A percentile compares a stretch with the other conserved stretches of the same genome.
Evolutionary conservation across 2,113 vertebrate species (phyloP).

Genomic region (Larimichthys crocea): DNA sequence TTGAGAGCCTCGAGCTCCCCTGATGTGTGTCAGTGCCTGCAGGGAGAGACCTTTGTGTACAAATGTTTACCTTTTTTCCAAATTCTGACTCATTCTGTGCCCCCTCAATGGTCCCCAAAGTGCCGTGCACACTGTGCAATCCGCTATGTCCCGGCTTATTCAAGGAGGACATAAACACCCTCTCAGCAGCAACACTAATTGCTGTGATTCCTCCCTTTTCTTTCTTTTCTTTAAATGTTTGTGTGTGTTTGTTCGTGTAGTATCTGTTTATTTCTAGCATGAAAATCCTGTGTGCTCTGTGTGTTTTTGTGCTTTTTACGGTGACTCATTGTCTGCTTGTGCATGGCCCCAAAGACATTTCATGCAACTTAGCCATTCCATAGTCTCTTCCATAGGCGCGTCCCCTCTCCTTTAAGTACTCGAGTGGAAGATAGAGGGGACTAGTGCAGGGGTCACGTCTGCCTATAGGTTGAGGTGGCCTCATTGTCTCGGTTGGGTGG

Average conservation of each 20-base stretch:
- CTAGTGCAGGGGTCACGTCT: constrained; percentile 46
- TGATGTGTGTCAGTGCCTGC: constrained; percentile 73
- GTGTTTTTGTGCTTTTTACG: constrained; percentile 47
- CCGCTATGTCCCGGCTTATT: constrained; percentile 57
- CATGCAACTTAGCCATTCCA: constrained; percentile 74
- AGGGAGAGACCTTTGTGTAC: constrained; percentile 66
- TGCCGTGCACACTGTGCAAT: constrained; percentile 51
- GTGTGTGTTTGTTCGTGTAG: constrained; percentile 7
- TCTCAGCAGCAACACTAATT: constrained; percentile 51
- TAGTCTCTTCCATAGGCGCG: constrained; percentile 42
- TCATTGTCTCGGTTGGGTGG: constrained; percentile 69
- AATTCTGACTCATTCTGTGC: constrained; percentile 64
- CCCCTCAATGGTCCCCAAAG: constrained; percentile 56
- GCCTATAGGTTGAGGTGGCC: constrained; percentile 62
- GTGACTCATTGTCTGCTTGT: constrained; percentile 79
- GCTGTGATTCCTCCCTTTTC: constrained; percentile 54
- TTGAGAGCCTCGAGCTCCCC: constrained; percentile 71
- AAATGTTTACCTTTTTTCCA: constrained; percentile 59
- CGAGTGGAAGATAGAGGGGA: constrained; percentile 53
- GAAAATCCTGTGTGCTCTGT: constrained; percentile 50
- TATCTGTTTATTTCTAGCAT: constrained; percentile 67
- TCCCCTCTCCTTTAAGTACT: constrained; percentile 47
- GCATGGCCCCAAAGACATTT: constrained; percentile 79
- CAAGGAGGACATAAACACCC: constrained; percentile 57
- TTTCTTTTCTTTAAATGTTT: constrained; percentile 31